phyloP scores from a whole-genome alignment of 2,113 vertebrate genomes.

The Dromaius novaehollandiae region DNA sequence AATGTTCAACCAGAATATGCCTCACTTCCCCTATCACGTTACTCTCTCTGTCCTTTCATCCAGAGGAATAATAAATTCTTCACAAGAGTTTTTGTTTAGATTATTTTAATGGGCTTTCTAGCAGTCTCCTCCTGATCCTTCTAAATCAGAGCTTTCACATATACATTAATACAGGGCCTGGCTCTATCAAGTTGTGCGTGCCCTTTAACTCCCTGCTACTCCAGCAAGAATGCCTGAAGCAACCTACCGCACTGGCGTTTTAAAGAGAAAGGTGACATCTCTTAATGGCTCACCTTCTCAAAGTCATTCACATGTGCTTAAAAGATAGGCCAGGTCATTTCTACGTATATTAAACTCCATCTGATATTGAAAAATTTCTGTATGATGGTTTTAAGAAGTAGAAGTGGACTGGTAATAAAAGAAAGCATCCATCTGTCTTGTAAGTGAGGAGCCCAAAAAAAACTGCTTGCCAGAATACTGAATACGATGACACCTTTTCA shows the following conservation, averaged over 20 bases:
- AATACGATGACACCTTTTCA: not conserved
- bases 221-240: not conserved
- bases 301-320: not conserved
- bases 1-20: not conserved
- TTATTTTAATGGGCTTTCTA: accelerated
- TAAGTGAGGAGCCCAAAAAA: not conserved
- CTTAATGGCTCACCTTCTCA: not conserved
- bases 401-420: not conserved
- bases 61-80: not conserved
- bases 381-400: not conserved
- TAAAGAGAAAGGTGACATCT: not conserved
- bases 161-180: not conserved
- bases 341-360: not conserved
- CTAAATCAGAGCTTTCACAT: not conserved
- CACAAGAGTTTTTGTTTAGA: not conserved
- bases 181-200: not conserved
- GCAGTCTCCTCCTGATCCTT: not conserved
- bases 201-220: not conserved
- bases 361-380: not conserved
- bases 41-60: not conserved
- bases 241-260: not conserved
- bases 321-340: not conserved
- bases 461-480: not conserved
- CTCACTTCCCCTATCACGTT: not conserved
- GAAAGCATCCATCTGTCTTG: not conserved